These are phyloP conservation scores for Ariolimax columbianus DNA, from an alignment of 2,888 invertebrate species.

Conservation along the genomic window DNA sequence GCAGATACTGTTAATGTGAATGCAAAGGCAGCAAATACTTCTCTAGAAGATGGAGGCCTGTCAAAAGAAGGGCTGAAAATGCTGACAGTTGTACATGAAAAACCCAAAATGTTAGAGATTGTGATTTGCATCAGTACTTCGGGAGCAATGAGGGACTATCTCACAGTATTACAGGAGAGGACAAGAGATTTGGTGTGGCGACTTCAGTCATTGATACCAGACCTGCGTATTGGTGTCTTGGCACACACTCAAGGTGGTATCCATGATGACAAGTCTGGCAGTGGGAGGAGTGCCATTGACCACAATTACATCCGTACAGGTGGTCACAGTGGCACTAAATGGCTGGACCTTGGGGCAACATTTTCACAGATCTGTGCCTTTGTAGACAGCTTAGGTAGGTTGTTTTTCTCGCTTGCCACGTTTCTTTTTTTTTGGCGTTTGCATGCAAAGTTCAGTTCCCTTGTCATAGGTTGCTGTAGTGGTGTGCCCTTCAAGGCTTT, in stretches of 20 bases:
- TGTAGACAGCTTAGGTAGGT: conserved; percentile 49
- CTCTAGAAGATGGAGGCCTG: no score
- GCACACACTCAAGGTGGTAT: conserved; percentile 52
- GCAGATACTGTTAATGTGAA: background rate
- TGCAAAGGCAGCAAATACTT: background rate
- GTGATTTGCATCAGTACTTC: conserved; percentile 51
- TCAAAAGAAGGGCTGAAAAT: background rate
- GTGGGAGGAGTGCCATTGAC: conserved; percentile 34
- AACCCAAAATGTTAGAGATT: conserved; percentile 47
- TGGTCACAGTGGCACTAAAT: conserved; percentile 51
- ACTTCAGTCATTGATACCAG: conserved; percentile 47
- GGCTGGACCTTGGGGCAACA: conserved; percentile 50
- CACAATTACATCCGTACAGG: conserved; percentile 51
- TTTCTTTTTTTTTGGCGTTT: no score
- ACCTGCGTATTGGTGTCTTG: conserved; percentile 47
- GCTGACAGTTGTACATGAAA: background rate
- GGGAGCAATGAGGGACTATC: conserved; percentile 48
- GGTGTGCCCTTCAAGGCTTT: no score
- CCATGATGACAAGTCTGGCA: conserved; percentile 46
- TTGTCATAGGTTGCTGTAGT: no score
- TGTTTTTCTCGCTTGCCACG: no score
- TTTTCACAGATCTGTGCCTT: conserved; percentile 52
- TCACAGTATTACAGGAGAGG: conserved; percentile 43
- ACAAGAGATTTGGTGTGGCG: conserved; percentile 47
- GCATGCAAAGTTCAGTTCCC: no score